phyloP scores from a whole-genome alignment of 2,113 vertebrate species.

The Micromys minutus region DNA sequence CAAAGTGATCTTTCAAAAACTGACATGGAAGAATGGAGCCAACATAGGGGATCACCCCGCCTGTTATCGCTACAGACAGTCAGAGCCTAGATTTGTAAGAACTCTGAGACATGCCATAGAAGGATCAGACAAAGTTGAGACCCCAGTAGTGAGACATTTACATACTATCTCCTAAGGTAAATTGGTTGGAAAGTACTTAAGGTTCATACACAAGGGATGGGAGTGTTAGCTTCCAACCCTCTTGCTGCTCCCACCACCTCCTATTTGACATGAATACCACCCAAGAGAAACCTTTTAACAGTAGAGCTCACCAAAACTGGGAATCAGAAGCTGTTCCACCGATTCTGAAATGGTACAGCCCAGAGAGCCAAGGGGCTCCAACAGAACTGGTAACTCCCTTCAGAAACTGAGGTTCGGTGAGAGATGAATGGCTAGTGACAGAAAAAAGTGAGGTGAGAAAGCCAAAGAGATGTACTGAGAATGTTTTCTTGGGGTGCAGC shows the following conservation, averaged over 20 bases:
- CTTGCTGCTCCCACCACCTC: too few species aligned
- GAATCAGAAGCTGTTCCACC: fast-evolving
- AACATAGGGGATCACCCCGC: fast-evolving
- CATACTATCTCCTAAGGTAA: not conserved
- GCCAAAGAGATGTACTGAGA: too few species aligned
- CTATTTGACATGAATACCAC: not conserved
- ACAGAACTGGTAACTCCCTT: fast-evolving
- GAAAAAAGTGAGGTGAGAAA: not conserved
- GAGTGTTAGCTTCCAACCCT: not conserved
- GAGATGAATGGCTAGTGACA: not conserved
- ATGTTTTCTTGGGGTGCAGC: fast-evolving
- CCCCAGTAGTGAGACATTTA: not conserved
- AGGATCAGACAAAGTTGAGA: not conserved
- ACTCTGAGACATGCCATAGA: not conserved
- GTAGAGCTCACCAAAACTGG: not conserved
- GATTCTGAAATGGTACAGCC: not conserved
- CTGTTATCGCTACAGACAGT: not conserved
- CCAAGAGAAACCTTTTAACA: not conserved
- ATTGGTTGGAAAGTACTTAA: not conserved
- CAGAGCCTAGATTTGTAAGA: not conserved
- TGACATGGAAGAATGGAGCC: not conserved
- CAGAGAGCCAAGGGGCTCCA: too few species aligned
- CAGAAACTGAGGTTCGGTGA: not conserved
- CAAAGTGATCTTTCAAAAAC: too few species aligned
- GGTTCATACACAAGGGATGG: too few species aligned